Conservation (phyloP, 2,797 vertebrate genomes). For the Alcedo atthis region DNA sequence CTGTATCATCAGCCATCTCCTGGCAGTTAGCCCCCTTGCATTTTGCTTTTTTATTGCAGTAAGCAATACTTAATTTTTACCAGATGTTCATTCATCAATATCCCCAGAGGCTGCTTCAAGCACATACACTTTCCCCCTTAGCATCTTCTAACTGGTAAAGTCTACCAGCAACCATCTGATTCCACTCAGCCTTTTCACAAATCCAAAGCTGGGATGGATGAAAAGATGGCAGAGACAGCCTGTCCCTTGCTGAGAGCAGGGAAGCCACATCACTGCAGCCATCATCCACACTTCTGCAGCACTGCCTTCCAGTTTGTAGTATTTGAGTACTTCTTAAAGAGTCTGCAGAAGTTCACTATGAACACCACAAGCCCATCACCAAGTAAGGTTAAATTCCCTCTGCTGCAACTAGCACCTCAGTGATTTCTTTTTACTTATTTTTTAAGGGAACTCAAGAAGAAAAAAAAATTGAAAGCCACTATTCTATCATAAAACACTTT, state of each 20-base stretch:
- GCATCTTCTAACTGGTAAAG: background rate
- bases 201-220: background rate
- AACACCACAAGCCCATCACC: background rate
- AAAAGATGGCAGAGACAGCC: background rate
- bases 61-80: constrained; percentile 34
- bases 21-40: constrained; percentile 12
- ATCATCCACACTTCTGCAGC: background rate
- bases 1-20: background rate
- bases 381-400: background rate
- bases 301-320: background rate
- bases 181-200: background rate
- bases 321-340: background rate
- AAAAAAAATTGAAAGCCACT: background rate
- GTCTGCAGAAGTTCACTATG: background rate
- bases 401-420: background rate
- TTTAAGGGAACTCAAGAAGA: background rate
- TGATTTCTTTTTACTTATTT: background rate
- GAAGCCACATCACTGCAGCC: background rate
- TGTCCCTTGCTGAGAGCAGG: background rate
- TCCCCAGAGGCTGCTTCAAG: background rate
- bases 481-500: background rate
- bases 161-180: background rate
- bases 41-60: background rate
- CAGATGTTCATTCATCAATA: constrained; percentile 22
- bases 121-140: background rate